Evolutionary conservation across 2,113 vertebrate species (phyloP).

Genomic region (Seriola aureovittata): DNA sequence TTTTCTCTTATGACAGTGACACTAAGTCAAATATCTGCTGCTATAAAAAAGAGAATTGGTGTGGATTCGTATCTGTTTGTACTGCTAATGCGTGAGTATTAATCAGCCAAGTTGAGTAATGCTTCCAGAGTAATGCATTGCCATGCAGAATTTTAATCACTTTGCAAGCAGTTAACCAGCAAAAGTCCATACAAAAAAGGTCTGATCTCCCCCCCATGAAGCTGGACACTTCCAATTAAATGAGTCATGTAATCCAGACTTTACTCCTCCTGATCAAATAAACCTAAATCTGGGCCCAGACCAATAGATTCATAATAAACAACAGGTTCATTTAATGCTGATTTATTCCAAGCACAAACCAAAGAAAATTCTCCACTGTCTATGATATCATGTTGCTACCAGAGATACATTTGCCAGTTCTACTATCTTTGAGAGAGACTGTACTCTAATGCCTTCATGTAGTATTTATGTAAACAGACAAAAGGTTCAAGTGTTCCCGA

Average conservation of each 20-base stretch:
- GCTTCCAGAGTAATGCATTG: neutral
- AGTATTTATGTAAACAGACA: neutral
- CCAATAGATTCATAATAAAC: too few relatives aligned
- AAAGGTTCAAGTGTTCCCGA: neutral
- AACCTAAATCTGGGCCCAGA: neutral
- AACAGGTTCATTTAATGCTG: neutral
- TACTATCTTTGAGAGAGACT: too few relatives aligned
- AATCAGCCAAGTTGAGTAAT: conserved; percentile 20
- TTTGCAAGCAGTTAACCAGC: neutral
- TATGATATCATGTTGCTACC: too few relatives aligned
- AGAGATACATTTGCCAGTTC: too few relatives aligned
- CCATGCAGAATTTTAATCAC: neutral
- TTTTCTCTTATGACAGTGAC: neutral
- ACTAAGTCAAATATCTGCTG: conserved; percentile 8
- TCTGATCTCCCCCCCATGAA: neutral
- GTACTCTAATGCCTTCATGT: too few relatives aligned
- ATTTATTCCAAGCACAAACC: neutral
- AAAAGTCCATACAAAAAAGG: neutral
- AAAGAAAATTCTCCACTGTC: neutral
- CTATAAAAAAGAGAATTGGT: conserved; percentile 6
- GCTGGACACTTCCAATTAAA: neutral
- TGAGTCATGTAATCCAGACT: neutral
- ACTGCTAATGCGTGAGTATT: neutral
- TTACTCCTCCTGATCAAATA: neutral
- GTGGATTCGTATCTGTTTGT: conserved; percentile 15